Base-by-base conservation (phyloP, 1,140 invertebrate species). In the Rhopalosiphum maidis region DNA sequence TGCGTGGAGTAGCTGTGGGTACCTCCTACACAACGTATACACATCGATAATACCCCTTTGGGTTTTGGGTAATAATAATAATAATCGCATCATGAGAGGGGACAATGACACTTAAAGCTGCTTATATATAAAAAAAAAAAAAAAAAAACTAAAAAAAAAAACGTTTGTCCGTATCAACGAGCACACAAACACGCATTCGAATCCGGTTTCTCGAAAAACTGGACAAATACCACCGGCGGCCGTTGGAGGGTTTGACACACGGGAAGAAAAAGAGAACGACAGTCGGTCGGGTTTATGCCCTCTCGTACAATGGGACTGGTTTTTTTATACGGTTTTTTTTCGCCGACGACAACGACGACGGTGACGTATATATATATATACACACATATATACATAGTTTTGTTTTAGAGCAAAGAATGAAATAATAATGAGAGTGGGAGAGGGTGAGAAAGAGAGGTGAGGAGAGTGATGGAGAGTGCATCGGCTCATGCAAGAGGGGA, bases 131-230 rank as follows among this genome's bases (percentile, higher is more conserved):
- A 21, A 77, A n/a, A n/a, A n/a, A n/a, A 21, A 77, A n/a, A n/a
- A n/a, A 77, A 90, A 37, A 68, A 18, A 51, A 51, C 37, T 37
- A 11, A 51, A 51, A 82, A 9, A 43, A 43, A 46, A 87, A 30
- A 48, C 90, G 43, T 48, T 46, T 35, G 68, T 77, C 22, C 51
- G 89, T 30, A 77, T 77, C 60, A 77, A n/a, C 60, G 3, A 77
- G 18, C 43, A 90, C 41, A 88, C 46, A 82, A 30, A 35, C n/a
- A 43, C 21, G 68, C 55, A 46, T 18, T n/a, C 41, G 55, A 92
- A 92, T 92, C 91, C 91, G 91, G 91, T 92, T 92, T 92, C 46
- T 92, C 91, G 77, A 92, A 91, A 91, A 91, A 91, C 90, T 91
- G 90, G 90, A 91, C 90, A 82, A 91, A 82, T 82, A 91, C 68